Evolutionary conservation across 2,797 vertebrate species (phyloP).

Genomic region (Erethizon dorsatum): DNA sequence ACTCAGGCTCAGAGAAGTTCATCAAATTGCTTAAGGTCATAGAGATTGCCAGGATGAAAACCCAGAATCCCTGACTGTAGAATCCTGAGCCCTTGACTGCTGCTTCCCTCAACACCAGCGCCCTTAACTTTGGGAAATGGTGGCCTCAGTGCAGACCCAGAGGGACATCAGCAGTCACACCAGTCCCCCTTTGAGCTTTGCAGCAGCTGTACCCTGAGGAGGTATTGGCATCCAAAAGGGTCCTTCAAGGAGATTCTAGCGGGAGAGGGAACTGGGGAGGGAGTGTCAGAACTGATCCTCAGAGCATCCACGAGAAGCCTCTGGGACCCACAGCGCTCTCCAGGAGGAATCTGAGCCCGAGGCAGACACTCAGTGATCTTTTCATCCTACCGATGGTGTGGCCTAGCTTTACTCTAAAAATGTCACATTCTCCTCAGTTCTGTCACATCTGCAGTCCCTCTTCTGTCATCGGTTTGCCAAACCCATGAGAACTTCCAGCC

Average conservation of each 20-base stretch:
- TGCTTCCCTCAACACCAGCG: background rate
- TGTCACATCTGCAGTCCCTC: background rate
- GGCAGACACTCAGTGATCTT: constrained; percentile 18
- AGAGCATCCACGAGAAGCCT: background rate
- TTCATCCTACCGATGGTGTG: background rate
- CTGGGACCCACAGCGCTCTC: background rate
- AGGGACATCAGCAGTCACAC: background rate
- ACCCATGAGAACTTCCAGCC: background rate
- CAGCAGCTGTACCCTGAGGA: background rate
- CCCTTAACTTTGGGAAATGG: background rate
- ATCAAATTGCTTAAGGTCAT: background rate
- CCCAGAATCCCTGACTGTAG: background rate
- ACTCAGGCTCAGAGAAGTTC: constrained; percentile 32
- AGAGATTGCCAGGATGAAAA: constrained; percentile 22
- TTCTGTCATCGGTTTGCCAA: background rate
- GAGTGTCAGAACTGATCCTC: background rate
- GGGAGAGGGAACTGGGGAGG: background rate
- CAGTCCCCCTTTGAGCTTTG: background rate
- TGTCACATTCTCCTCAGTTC: background rate
- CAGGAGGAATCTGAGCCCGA: background rate
- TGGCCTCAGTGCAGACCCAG: background rate
- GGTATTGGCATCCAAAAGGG: background rate
- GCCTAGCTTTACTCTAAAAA: constrained; percentile 11
- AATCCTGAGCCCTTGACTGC: background rate
- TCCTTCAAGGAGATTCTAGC: background rate